These are phyloP conservation scores for Linnaemya vulpina DNA, from an alignment of 2,888 invertebrate species.

Conservation along the genomic window DNA sequence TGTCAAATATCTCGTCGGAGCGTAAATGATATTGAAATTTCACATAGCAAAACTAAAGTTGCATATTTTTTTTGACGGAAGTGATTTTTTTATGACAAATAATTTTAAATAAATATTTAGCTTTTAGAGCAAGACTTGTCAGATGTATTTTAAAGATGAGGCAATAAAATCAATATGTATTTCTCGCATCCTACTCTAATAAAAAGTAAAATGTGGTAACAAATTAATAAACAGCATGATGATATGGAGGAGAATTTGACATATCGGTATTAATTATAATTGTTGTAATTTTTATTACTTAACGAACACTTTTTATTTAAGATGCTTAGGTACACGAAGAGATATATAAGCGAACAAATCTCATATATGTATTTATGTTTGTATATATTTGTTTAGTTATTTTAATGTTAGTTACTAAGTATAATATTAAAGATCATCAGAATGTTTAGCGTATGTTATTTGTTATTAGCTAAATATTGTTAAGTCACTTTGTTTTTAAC, in stretches of 20 bases:
- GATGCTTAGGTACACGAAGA: constrained; percentile 67
- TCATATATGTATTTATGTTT: constrained; percentile 26
- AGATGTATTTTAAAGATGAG: no score
- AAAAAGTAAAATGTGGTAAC: no score
- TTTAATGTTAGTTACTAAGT: constrained; percentile 22
- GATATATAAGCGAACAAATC: constrained; percentile 55
- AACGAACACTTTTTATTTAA: constrained; percentile 52
- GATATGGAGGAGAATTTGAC: not conserved
- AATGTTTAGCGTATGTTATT: constrained; percentile 47
- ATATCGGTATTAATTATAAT: constrained; percentile 2
- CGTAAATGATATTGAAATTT: no score
- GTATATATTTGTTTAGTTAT: constrained; percentile 25
- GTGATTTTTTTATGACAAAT: no score
- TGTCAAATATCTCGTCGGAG: no score
- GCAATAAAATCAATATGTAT: no score
- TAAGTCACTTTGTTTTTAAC: constrained; percentile 65
- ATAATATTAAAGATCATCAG: constrained; percentile 47
- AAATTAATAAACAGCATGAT: not conserved
- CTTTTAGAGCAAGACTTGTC: no score
- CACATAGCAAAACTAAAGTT: no score
- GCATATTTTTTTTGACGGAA: no score
- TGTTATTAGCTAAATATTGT: constrained; percentile 69
- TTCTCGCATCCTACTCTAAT: no score
- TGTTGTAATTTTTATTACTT: constrained; percentile 21
- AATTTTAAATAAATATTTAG: no score